phyloP scores from a whole-genome alignment of 1,140 invertebrate species.

The Dendroctonus valens region DNA sequence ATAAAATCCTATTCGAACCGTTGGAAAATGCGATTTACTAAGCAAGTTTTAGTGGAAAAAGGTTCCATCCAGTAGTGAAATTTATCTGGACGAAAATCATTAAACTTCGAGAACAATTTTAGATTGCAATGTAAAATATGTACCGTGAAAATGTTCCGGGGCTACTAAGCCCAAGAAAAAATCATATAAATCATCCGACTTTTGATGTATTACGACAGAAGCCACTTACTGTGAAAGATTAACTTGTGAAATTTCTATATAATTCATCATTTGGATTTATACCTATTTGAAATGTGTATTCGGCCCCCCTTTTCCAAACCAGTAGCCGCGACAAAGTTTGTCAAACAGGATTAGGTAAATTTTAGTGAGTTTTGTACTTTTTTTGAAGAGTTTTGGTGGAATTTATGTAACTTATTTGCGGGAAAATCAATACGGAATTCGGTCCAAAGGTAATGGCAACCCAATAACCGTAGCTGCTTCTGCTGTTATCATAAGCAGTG shows the following conservation, averaged over 20 bases:
- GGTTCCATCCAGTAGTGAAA: no score
- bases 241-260: constrained; percentile 29
- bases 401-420: not conserved
- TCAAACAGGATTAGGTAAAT: no score
- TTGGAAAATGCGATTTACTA: no score
- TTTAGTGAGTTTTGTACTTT: not conserved
- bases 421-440: not conserved
- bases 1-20: no score
- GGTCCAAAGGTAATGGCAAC: no score
- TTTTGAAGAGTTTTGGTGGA: not conserved
- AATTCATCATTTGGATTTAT: constrained; percentile 28
- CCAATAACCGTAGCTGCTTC: not conserved
- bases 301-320: not conserved
- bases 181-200: constrained; percentile 26
- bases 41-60: no score
- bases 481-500: not conserved
- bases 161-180: constrained; percentile 22
- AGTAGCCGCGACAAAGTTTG: constrained; percentile 9
- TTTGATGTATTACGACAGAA: constrained; percentile 31
- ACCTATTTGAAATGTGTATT: constrained; percentile 9
- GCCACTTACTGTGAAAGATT: constrained; percentile 27
- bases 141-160: constrained; percentile 10
- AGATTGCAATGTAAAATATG: constrained; percentile 4
- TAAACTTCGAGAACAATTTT: no score
- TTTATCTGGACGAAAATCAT: no score